A percentile compares a stretch with the other conserved stretches of the same genome.
phyloP scores from a whole-genome alignment of 2,888 invertebrate species.

The Drosophila greeni region DNA sequence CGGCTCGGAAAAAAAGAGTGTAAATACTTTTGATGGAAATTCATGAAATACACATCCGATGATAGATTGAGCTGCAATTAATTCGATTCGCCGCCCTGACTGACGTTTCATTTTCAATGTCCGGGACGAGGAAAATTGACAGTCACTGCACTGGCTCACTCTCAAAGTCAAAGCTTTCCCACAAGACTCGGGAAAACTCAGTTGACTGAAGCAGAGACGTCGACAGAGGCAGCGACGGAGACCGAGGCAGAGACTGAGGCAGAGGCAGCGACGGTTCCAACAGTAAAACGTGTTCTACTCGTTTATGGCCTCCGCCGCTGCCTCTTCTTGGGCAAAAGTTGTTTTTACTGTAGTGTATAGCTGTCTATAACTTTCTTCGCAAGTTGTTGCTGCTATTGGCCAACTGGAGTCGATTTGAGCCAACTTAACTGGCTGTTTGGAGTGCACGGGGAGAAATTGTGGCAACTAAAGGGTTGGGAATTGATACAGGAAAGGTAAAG shows the following conservation, averaged over 20 bases:
- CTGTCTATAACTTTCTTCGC: slow-evolving; percentile 67
- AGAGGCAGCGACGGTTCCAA: slow-evolving; percentile 53
- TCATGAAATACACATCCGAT: too few species aligned
- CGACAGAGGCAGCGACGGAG: slow-evolving; percentile 24
- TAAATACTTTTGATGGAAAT: slow-evolving; percentile 24
- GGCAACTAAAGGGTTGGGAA: too few species aligned
- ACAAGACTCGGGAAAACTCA: slow-evolving; percentile 43
- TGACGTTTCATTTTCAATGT: slow-evolving; percentile 71
- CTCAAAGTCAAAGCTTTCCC: slow-evolving; percentile 63
- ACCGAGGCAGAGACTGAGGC: slow-evolving; percentile 10
- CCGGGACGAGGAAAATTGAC: slow-evolving; percentile 65
- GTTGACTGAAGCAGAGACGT: slow-evolving; percentile 34
- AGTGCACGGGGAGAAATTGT: slow-evolving; percentile 3
- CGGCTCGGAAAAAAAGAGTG: slow-evolving; percentile 11
- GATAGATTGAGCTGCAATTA: slow-evolving; percentile 64
- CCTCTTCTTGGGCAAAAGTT: slow-evolving; percentile 65
- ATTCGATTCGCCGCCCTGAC: slow-evolving; percentile 58
- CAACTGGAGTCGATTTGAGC: slow-evolving; percentile 32
- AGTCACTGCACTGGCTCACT: slow-evolving; percentile 43
- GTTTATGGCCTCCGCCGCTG: slow-evolving; percentile 39
- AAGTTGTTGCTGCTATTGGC: slow-evolving; percentile 53
- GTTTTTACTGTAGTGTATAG: slow-evolving; percentile 70
- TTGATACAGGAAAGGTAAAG: too few species aligned
- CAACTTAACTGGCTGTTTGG: slow-evolving; percentile 47
- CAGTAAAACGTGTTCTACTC: slow-evolving; percentile 73